Percentiles rank a stretch among this genome's conserved stretches.
phyloP scores from a whole-genome alignment of 2,888 invertebrate species.

The Aphodius granarius region DNA sequence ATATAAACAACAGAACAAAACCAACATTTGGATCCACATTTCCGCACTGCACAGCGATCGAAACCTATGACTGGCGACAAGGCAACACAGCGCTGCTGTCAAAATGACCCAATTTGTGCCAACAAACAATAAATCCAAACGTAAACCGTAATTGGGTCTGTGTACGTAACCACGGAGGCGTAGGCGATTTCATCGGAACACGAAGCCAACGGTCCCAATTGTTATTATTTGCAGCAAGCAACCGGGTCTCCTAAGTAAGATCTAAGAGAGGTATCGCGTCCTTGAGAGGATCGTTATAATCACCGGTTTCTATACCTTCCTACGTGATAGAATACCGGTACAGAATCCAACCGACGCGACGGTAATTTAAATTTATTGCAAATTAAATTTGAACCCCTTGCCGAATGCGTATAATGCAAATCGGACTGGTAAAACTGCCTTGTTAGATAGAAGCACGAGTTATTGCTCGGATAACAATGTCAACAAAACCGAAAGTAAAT shows the following conservation, averaged over 20 bases:
- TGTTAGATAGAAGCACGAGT: too few relatives aligned
- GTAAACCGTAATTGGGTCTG: not conserved
- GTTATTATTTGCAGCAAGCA: not conserved
- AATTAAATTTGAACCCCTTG: not conserved
- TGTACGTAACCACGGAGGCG: not conserved
- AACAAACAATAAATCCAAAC: not conserved
- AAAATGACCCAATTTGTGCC: not conserved
- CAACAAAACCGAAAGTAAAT: too few relatives aligned
- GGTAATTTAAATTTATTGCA: not conserved
- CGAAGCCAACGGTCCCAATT: not conserved
- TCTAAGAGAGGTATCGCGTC: not conserved
- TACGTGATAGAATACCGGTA: not conserved
- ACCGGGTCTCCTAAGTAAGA: not conserved
- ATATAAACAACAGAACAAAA: too few relatives aligned
- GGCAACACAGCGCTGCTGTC: not conserved
- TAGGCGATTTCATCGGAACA: not conserved
- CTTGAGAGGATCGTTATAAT: not conserved
- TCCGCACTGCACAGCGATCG: too few relatives aligned
- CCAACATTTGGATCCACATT: not conserved
- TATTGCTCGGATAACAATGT: too few relatives aligned
- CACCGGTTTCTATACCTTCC: not conserved
- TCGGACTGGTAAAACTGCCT: not conserved
- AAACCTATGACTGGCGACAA: too few relatives aligned
- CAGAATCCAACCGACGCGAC: not conserved
- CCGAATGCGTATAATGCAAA: not conserved